Evolutionary conservation across 2,797 vertebrate species (phyloP), one percentile per base, ranked within the genome.

Genomic region (Sebastes minor): DNA sequence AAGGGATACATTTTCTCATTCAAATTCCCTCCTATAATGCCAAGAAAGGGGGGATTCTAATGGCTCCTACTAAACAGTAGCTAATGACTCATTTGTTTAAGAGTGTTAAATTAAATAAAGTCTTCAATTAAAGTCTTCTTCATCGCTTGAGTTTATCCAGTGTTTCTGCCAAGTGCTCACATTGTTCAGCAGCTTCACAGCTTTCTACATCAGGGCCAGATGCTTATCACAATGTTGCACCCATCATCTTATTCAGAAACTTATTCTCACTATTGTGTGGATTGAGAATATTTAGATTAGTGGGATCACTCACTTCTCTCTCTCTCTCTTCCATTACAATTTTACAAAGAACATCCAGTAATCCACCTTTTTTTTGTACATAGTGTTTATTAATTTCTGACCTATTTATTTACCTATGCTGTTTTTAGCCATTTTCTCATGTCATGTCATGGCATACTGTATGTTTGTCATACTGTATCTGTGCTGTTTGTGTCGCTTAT

Each of bases 51-150:
- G 1, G n/a, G 7, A 25, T 12, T 46, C 13, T 2, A 14, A 55
- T 6, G 5, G n/a, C 16, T 81, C 28, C 60, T 18, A 14, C 23
- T 4, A 6, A 23, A 42, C 28, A 42, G n/a, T 4, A 14, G 8
- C 27, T 64, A 22, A 28, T n/a, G 9, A 28, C 18, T 23, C 5
- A 35, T 69, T 66, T 75, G 4, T 77, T 9, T 67, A 49, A 42
- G 18, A 65, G 60, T 55, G n/a, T 78, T 80, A 3, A 63, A 79
- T 86, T 53, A 22, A 53, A 80, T 23, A 6, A 85, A 75, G 27
- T 71, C 32, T n/a, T 82, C 3, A 49, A 57, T 74, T 78, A 32
- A 75, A 16, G 33, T 30, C 38, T n/a, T 57, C 68, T 57, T 28
- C 18, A 46, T 12, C 7, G 9, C 61, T 79, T 57, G 33, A 72